Conservation (phyloP, 1,140 invertebrate species). For the Copidosoma floridanum region DNA sequence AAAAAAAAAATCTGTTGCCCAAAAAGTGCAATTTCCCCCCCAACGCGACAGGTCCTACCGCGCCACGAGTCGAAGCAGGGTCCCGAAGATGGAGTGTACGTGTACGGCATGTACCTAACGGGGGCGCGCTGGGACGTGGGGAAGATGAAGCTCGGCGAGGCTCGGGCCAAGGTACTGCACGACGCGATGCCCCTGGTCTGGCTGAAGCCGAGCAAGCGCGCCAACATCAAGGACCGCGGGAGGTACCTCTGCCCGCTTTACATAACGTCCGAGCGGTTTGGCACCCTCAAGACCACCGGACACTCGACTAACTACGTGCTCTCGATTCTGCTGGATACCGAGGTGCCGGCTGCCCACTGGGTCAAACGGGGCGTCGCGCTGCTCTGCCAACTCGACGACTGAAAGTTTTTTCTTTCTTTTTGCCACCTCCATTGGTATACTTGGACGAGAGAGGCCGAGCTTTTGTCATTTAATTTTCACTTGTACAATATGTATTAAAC, state of each 20-base stretch:
- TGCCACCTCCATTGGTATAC: too few relatives aligned
- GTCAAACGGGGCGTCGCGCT: constrained; percentile 84
- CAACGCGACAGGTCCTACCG: constrained; percentile 29
- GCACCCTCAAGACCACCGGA: constrained; percentile 82
- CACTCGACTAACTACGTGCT: constrained; percentile 91
- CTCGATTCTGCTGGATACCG: constrained; percentile 72
- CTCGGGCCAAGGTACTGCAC: constrained; percentile 77
- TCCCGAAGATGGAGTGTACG: constrained; percentile 76
- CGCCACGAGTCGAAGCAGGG: constrained; percentile 34
- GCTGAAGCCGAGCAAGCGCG: constrained; percentile 63
- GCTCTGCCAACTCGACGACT: constrained; percentile 78
- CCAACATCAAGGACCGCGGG: constrained; percentile 57
- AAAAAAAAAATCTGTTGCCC: too few relatives aligned
- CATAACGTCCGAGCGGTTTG: constrained; percentile 82
- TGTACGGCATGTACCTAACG: constrained; percentile 80
- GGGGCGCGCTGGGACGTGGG: constrained; percentile 79
- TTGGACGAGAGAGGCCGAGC: too few relatives aligned
- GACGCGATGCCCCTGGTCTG: constrained; percentile 77
- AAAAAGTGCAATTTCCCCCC: not conserved
- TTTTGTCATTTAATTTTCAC: too few relatives aligned
- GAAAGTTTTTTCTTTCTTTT: too few relatives aligned
- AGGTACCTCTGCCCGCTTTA: constrained; percentile 83
- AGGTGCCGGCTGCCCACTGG: constrained; percentile 74
- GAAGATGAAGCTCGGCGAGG: constrained; percentile 67
- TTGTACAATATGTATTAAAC: too few relatives aligned